Conservation (phyloP, 2,113 vertebrate species). For the Anoura caudifer region DNA sequence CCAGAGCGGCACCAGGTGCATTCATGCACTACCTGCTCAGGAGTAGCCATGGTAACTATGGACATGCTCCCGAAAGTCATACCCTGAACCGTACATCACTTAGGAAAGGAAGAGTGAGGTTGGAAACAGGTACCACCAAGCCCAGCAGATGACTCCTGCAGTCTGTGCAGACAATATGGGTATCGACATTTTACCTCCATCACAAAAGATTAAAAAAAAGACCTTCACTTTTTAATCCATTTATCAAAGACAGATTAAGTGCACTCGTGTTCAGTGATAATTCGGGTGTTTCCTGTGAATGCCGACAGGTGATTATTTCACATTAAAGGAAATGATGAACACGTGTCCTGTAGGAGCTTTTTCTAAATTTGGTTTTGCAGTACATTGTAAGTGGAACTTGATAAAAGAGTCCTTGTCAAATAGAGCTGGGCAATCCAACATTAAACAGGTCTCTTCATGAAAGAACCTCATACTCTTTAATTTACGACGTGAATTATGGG, state of each 20-base stretch:
- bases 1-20: conserved; percentile 35
- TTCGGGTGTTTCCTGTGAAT: neutral
- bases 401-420: neutral
- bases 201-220: neutral
- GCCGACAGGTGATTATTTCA: conserved; percentile 7
- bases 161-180: neutral
- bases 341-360: neutral
- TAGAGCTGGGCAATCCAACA: neutral
- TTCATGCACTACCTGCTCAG: neutral
- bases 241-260: conserved; percentile 9
- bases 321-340: neutral
- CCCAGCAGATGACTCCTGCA: neutral
- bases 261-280: neutral
- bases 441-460: neutral
- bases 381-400: neutral
- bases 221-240: neutral
- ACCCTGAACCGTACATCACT: neutral
- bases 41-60: neutral
- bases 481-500: neutral
- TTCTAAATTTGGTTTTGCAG: neutral
- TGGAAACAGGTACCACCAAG: neutral
- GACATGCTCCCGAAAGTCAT: neutral
- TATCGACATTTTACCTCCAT: neutral
- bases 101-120: neutral
- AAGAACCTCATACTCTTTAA: neutral